These are phyloP conservation scores for Elgaria multicarinata DNA, from an alignment of 2,113 vertebrate species.

Conservation along the genomic window DNA sequence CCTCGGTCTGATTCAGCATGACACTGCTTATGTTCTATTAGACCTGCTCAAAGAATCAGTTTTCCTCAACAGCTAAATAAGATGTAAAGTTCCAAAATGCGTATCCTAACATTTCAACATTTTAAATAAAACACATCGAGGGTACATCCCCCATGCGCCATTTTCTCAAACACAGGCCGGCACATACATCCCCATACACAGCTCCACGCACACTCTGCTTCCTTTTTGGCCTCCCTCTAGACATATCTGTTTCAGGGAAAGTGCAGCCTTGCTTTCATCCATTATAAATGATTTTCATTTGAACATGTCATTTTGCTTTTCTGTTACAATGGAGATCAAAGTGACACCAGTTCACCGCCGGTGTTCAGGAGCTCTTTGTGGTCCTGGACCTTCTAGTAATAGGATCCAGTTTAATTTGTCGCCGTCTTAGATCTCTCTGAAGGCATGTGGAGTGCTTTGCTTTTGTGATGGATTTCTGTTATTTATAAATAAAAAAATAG, in stretches of 20 bases:
- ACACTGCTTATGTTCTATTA: too few species aligned
- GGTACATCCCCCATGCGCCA: background rate
- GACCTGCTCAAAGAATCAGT: background rate
- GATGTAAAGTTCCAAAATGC: background rate
- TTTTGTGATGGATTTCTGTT: background rate
- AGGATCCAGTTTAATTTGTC: conserved; percentile 72
- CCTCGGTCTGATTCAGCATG: too few species aligned
- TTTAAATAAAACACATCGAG: background rate
- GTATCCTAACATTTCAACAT: background rate
- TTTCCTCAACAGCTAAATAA: background rate
- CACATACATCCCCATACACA: background rate
- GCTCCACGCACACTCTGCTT: background rate
- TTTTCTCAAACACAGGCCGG: background rate
- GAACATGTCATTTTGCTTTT: conserved; percentile 67
- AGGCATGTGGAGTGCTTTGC: conserved; percentile 44
- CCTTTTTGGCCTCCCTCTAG: conserved; percentile 18
- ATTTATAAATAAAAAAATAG: conserved; percentile 27
- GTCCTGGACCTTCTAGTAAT: conserved; percentile 70
- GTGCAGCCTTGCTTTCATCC: conserved; percentile 63
- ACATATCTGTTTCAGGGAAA: conserved; percentile 55
- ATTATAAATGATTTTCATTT: conserved; percentile 71
- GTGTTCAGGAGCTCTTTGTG: conserved; percentile 61
- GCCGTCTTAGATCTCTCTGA: conserved; percentile 71
- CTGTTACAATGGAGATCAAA: conserved; percentile 74
- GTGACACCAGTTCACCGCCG: conserved; percentile 58